phyloP scores from a whole-genome alignment of 1,140 invertebrate species.

The Phthorimaea operculella region DNA sequence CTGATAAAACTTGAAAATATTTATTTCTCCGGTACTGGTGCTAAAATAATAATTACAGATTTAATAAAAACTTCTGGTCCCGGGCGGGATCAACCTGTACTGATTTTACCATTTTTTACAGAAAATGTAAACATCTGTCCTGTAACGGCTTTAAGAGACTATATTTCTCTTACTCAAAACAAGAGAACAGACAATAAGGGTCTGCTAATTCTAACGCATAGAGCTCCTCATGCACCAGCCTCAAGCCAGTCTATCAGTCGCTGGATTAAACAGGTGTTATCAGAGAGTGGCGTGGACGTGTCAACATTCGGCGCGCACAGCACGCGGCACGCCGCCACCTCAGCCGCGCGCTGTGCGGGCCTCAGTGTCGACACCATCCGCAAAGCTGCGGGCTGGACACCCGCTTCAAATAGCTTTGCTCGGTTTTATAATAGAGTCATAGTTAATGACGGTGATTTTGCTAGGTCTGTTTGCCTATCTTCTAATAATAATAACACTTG shows the following conservation, averaged over 20 bases:
- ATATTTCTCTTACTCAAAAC: conserved; percentile 8
- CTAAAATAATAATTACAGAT: conserved; percentile 11
- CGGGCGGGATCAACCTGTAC: conserved; percentile 12
- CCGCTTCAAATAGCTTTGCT: conserved; percentile 15
- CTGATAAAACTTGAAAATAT: conserved; percentile 8
- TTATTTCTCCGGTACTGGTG: background rate
- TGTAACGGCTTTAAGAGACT: conserved; percentile 7
- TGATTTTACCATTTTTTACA: conserved; percentile 11
- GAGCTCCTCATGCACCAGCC: conserved; percentile 8
- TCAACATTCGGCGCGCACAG: conserved; percentile 20
- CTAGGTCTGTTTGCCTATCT: background rate
- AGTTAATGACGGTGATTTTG: conserved; percentile 1
- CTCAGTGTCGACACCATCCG: conserved; percentile 18
- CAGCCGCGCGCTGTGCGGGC: conserved; percentile 16
- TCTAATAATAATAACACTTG: background rate
- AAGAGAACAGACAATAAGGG: conserved; percentile 2
- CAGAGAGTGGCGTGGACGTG: conserved; percentile 16
- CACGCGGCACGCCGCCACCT: conserved; percentile 25
- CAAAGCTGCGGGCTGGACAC: conserved; percentile 24
- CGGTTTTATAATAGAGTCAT: conserved; percentile 22
- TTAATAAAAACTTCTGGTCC: conserved; percentile 14
- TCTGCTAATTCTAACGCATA: conserved; percentile 8
- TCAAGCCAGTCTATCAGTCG: conserved; percentile 9
- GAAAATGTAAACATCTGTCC: conserved; percentile 11
- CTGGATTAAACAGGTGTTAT: conserved; percentile 17